Conservation (phyloP, 2,797 vertebrate species). For the Pteronotus mesoamericanus region DNA sequence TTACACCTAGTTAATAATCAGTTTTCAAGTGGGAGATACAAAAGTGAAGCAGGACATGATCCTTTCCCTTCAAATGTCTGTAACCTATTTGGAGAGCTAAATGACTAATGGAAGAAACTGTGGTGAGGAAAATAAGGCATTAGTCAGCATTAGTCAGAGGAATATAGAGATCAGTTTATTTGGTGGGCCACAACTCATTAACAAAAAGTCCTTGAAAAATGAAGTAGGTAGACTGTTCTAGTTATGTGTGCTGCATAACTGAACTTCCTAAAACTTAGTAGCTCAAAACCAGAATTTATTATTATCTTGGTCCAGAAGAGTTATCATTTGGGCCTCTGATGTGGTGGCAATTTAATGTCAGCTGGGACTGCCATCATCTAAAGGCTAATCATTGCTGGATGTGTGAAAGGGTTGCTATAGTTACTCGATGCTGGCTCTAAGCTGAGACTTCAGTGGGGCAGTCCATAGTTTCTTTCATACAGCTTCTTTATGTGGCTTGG, state of each 20-base stretch:
- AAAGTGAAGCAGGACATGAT: not conserved
- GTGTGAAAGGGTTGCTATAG: not conserved
- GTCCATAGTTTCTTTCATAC: not conserved
- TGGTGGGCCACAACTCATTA: not conserved
- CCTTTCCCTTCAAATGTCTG: not conserved
- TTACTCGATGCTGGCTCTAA: not conserved
- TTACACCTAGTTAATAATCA: not conserved
- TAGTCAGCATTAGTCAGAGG: not conserved
- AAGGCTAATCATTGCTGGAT: not conserved
- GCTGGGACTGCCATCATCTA: not conserved
- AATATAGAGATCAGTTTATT: not conserved
- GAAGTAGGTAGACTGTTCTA: not conserved
- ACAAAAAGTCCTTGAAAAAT: not conserved
- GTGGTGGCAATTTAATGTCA: not conserved
- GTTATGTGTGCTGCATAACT: not conserved
- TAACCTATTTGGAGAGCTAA: not conserved
- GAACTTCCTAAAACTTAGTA: not conserved
- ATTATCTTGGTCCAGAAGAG: not conserved
- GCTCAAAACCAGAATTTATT: not conserved
- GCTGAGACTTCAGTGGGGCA: not conserved
- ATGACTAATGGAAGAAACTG: not conserved
- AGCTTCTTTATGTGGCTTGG: not conserved
- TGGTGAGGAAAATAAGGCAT: not conserved
- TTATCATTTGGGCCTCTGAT: not conserved
- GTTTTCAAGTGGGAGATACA: not conserved